Base-by-base conservation (phyloP, 2,113 vertebrate genomes). In the Otis tarda region DNA sequence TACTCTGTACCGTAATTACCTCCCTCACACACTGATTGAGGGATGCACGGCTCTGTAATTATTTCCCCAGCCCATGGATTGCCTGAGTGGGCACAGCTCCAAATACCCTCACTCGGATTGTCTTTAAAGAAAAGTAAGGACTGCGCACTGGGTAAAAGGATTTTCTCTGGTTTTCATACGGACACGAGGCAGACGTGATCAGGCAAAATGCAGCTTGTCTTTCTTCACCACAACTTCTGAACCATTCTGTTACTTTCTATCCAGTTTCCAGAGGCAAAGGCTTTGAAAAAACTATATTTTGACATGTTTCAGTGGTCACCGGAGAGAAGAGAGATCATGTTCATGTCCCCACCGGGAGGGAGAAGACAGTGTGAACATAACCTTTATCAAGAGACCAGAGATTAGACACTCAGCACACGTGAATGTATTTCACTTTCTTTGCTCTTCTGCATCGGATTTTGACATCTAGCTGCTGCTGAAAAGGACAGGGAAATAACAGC, bases 151-250 rank as follows among this genome's bases (percentile, higher is more conserved):
- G 30, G 14, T 50, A 52, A 31, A 65, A 85, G 33, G 67, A 41
- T 79, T 93, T 80, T 83, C 30, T 79, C 27, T 1, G 4, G 14
- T 65, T 83, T 70, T 77, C 20, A 23, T n/a, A 2, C 0, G 0
- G 35, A 43, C 49, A 18, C 1, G 7, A 73, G 35, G 63, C 4
- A 6, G 30, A 47, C 0, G 1, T 28, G 57, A 76, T 14, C 9
- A 4, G 76, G 19, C n/a, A 59, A 73, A 78, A 10, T 52, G 31
- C 5, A 67, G 31, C 11, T 81, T 52, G 8, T 35, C 55, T 78
- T 61, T 74, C 56, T 50, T 86, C 4, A 0, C 13, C 12, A 3
- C 41, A n/a, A 52, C 13, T 84, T 93, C 55, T 39, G 50, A 76
- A 86, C 30, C 10, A 9, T n/a, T 77, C 57, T 13, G 10, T 65